Conservation (phyloP, 2,113 vertebrate species). For the Menura novaehollandiae region DNA sequence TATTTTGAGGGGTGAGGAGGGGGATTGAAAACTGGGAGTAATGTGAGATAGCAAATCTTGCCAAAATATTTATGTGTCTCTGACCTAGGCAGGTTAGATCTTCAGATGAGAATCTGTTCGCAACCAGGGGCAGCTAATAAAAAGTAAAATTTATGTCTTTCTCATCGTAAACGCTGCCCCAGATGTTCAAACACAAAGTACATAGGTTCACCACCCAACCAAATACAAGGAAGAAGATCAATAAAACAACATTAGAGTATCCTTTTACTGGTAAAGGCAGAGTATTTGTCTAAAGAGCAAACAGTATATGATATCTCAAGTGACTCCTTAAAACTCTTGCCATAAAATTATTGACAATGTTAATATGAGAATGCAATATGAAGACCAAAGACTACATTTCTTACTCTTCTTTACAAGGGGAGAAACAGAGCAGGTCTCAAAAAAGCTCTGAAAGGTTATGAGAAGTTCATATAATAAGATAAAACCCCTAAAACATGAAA, state of each 20-base stretch:
- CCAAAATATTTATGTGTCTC: conserved; percentile 64
- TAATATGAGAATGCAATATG: background rate
- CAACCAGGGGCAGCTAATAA: conserved; percentile 50
- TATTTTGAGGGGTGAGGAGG: conserved; percentile 13
- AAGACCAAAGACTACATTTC: background rate
- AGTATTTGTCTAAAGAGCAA: conserved; percentile 24
- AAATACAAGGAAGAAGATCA: conserved; percentile 37
- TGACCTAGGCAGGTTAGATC: conserved; percentile 54
- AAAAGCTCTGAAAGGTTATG: background rate
- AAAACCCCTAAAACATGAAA: background rate
- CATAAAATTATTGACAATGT: conserved; percentile 21
- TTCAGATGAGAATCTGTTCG: conserved; percentile 58
- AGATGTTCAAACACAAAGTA: conserved; percentile 57
- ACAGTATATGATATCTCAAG: conserved; percentile 14
- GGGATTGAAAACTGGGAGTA: conserved; percentile 26
- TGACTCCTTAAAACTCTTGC: conserved; percentile 11
- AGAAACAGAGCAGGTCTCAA: background rate
- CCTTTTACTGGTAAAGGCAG: conserved; percentile 40
- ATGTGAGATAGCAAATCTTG: conserved; percentile 28
- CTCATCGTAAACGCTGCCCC: conserved; percentile 27
- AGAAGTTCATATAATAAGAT: background rate
- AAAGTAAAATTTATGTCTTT: conserved; percentile 47
- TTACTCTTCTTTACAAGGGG: background rate
- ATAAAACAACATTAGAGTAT: conserved; percentile 47
- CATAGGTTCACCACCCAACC: conserved; percentile 41